phyloP scores from a whole-genome alignment of 2,797 vertebrate species.

The Xerus rutilus region DNA sequence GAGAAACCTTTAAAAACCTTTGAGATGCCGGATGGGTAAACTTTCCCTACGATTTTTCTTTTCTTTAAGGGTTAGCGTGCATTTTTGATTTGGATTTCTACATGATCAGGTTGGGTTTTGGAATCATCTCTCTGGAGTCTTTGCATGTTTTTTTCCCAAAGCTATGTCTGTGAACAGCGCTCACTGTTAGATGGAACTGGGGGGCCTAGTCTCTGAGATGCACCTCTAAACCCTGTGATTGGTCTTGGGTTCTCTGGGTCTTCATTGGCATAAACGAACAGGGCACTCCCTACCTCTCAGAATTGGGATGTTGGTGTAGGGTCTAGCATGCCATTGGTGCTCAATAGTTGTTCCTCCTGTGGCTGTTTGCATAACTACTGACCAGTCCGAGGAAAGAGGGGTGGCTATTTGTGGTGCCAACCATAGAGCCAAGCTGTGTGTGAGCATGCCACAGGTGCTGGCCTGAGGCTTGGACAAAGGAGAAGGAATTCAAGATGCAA shows the following conservation, averaged over 20 bases:
- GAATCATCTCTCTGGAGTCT: neutral
- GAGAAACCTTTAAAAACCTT: neutral
- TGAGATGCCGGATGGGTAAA: neutral
- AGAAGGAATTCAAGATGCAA: neutral
- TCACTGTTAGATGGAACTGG: neutral
- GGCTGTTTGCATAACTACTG: neutral
- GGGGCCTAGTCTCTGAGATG: neutral
- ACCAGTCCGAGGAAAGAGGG: neutral
- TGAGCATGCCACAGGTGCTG: slow-evolving; percentile 46
- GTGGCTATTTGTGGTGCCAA: slow-evolving; percentile 29
- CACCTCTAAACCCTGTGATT: neutral
- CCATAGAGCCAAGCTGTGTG: neutral
- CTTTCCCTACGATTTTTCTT: neutral
- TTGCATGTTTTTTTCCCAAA: neutral
- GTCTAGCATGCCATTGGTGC: neutral
- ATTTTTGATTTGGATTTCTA: neutral
- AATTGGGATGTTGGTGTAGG: neutral
- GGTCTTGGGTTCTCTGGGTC: too few species aligned
- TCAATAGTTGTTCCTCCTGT: accelerated
- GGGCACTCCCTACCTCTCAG: neutral
- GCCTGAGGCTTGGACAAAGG: neutral
- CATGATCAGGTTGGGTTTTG: neutral
- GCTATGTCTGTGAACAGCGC: neutral
- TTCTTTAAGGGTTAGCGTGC: neutral
- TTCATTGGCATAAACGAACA: accelerated